Conservation (phyloP, 2,888 invertebrate species). For the Phrixothrix hirtus region DNA sequence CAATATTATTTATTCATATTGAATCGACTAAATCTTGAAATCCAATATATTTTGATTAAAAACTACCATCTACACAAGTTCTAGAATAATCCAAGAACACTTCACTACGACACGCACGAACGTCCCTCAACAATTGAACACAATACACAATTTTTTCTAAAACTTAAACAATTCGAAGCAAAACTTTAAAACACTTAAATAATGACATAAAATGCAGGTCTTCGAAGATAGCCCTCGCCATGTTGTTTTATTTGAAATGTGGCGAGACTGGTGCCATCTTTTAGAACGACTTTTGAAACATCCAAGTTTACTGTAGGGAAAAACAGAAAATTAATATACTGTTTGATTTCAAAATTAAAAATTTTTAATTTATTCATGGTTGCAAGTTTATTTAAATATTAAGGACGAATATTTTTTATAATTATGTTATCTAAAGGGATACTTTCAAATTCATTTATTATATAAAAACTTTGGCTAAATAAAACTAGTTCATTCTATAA, state of each 20-base stretch:
- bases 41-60: conserved; percentile 8
- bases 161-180: conserved; percentile 13
- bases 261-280: conserved; percentile 23
- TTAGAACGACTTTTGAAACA: neutral
- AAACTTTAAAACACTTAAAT: conserved; percentile 29
- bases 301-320: no score
- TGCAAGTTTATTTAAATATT: no score
- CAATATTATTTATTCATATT: neutral
- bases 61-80: conserved; percentile 4
- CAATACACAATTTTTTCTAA: no score
- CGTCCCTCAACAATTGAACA: conserved; percentile 3
- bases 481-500: no score
- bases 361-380: no score
- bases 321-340: no score
- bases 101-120: conserved; percentile 12
- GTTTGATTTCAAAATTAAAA: no score
- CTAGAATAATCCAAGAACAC: neutral
- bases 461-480: no score
- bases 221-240: conserved; percentile 37
- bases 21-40: conserved; percentile 1
- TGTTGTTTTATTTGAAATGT: conserved; percentile 41
- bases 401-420: no score
- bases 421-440: no score
- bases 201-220: conserved; percentile 37
- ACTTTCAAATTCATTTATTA: no score